A percentile compares a stretch with the other conserved stretches of the same genome.
Evolutionary conservation across 2,888 invertebrate genomes (phyloP).

Genomic region (Onchidella celtica): DNA sequence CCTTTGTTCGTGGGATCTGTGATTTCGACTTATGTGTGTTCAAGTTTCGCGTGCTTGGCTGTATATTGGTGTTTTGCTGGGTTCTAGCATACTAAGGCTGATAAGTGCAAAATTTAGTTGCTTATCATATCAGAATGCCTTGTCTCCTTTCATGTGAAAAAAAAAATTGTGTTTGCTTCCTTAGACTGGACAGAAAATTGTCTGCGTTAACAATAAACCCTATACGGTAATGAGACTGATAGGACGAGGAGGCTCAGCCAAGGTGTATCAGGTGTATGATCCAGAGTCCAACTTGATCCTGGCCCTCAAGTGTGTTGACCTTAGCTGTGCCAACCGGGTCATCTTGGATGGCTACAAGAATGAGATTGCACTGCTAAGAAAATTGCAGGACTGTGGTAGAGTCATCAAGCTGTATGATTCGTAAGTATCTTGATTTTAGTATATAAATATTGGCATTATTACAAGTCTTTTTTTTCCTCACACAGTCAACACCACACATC

Average conservation of each 20-base stretch:
- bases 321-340: slow-evolving; percentile 85
- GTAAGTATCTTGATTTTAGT: slow-evolving; percentile 84
- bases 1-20: too few relatives aligned
- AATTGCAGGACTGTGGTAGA: slow-evolving; percentile 89
- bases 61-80: too few relatives aligned
- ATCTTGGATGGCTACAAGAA: slow-evolving; percentile 91
- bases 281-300: slow-evolving; percentile 84
- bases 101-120: too few relatives aligned
- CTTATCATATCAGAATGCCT: too few relatives aligned
- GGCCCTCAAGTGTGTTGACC: slow-evolving; percentile 91
- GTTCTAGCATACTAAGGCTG: too few relatives aligned
- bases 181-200: slow-evolving; percentile 36
- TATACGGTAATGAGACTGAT: slow-evolving; percentile 88
- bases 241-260: slow-evolving; percentile 94
- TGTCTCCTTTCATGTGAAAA: too few relatives aligned
- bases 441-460: neutral
- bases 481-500: neutral
- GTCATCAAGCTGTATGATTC: slow-evolving; percentile 92
- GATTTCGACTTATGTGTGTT: too few relatives aligned
- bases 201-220: slow-evolving; percentile 86
- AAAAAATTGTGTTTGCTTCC: too few relatives aligned
- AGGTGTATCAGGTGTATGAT: slow-evolving; percentile 85
- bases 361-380: slow-evolving; percentile 91
- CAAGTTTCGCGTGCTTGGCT: too few relatives aligned
- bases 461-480: neutral